phyloP scores from a whole-genome alignment of 2,113 vertebrate genomes.

The Pantherophis guttatus region DNA sequence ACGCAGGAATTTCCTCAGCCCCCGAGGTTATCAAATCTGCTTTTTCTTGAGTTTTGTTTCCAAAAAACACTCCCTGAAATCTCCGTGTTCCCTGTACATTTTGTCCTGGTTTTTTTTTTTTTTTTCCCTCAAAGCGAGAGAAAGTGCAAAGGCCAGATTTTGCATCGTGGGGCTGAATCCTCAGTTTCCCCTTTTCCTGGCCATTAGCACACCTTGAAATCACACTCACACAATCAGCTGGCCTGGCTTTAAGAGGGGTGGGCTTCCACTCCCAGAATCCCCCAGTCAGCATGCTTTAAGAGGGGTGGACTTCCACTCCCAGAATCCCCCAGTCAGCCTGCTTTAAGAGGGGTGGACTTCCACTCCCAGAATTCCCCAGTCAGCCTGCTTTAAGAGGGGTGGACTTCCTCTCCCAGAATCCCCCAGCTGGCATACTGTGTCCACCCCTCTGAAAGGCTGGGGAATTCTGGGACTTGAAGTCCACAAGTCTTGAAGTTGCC shows the following conservation, averaged over 20 bases:
- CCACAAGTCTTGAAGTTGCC: not conserved
- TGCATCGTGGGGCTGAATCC: not conserved
- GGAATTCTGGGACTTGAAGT: not conserved
- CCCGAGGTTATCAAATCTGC: not conserved
- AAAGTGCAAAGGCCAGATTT: not conserved
- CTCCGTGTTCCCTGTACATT: not conserved
- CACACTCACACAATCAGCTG: no score
- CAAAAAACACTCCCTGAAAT: slow-evolving; percentile 22
- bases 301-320: no score
- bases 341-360: no score
- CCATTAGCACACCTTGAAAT: no score
- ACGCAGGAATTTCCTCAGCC: not conserved
- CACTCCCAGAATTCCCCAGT: no score
- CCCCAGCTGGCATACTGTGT: no score
- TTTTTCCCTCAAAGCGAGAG: slow-evolving; percentile 26
- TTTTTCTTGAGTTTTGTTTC: slow-evolving; percentile 31
- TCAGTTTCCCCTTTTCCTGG: not conserved
- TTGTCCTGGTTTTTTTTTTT: not conserved
- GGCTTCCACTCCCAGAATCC: no score
- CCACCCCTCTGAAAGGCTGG: not conserved
- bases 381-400: no score
- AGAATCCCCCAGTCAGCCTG: no score
- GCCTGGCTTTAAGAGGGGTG: no score
- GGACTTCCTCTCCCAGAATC: no score
- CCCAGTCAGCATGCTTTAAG: no score